These are phyloP conservation scores for Dendrolimus pini DNA, from an alignment of 2,888 invertebrate genomes.

Conservation along the genomic window DNA sequence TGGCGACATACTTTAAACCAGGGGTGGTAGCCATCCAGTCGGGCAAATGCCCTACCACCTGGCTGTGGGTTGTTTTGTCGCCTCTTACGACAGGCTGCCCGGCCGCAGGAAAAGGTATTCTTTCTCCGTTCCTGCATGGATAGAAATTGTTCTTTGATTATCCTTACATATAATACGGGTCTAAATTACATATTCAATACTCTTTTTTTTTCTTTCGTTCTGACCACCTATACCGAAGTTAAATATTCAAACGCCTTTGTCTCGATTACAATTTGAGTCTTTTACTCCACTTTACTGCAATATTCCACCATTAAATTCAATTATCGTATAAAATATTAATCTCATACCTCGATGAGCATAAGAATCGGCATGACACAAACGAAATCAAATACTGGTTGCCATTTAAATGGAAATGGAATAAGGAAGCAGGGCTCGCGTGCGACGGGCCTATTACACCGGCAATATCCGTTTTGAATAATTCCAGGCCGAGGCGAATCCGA, in stretches of 20 bases:
- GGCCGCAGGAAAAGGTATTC: no score
- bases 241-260: not conserved
- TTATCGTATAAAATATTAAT: not conserved
- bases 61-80: no score
- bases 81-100: no score
- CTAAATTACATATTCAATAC: no score
- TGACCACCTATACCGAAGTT: not conserved
- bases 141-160: no score
- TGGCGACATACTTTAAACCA: no score
- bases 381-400: constrained; percentile 4
- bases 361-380: not conserved
- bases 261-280: not conserved
- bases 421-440: constrained; percentile 6
- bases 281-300: not conserved
- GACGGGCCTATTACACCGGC: constrained; percentile 4
- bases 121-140: no score
- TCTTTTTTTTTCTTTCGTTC: no score
- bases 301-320: not conserved
- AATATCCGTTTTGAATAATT: not conserved
- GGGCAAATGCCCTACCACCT: no score
- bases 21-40: no score
- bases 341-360: not conserved
- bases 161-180: no score
- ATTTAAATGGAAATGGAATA: constrained; percentile 6
- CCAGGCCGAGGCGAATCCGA: not conserved